A percentile compares a stretch with the other conserved stretches of the same genome.
Conservation (phyloP, 1,140 invertebrate genomes). For the Cheumatopsyche charites region DNA sequence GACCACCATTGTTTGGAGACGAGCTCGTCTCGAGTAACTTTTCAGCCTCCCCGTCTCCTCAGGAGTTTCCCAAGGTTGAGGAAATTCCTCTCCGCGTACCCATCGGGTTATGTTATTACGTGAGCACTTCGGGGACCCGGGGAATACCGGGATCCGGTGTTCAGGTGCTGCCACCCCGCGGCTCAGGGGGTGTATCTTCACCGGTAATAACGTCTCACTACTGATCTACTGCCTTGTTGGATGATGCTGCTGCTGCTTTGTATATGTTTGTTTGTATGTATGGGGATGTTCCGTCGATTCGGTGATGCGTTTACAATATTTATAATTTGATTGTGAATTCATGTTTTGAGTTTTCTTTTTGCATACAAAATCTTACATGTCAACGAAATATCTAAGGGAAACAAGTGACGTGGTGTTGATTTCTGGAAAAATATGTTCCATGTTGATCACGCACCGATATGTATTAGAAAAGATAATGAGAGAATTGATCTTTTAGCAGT, state of each 20-base stretch:
- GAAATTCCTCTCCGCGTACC: conserved; percentile 18
- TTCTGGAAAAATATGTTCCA: no score
- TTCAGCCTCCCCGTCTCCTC: neutral
- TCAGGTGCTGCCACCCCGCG: neutral
- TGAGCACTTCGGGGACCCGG: conserved; percentile 43
- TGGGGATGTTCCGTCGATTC: no score
- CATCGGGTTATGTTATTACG: conserved; percentile 35
- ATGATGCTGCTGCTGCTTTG: neutral
- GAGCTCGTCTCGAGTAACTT: conserved; percentile 5
- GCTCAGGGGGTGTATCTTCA: neutral
- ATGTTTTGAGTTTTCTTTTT: no score
- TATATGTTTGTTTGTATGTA: neutral
- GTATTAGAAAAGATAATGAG: no score
- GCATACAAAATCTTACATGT: no score
- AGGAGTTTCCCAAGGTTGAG: conserved; percentile 14
- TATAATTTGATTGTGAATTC: no score
- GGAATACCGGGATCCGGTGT: conserved; percentile 36
- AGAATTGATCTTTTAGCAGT: no score
- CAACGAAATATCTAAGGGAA: no score
- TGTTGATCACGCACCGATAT: no score
- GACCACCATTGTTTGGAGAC: neutral
- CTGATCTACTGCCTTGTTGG: neutral
- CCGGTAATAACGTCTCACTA: conserved; percentile 9
- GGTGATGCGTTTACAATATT: no score
- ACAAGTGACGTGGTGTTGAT: no score